These are phyloP conservation scores for Sitta carolinensis DNA, from an alignment of 2,797 vertebrate species.

Conservation along the genomic window DNA sequence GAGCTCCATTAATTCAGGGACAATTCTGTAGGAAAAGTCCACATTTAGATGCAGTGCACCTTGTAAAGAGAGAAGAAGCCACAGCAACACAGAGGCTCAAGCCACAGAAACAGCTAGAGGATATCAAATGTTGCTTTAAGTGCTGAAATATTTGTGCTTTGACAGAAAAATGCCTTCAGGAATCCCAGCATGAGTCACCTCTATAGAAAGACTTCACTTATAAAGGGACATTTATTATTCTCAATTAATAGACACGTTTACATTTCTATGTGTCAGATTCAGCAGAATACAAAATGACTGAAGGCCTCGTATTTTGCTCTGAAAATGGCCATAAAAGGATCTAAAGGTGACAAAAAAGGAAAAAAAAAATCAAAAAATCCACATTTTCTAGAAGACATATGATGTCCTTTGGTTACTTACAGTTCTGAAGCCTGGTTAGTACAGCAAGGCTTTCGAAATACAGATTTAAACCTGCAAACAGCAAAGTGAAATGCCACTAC, in stretches of 20 bases:
- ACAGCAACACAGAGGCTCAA: background rate
- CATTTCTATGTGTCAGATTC: constrained; percentile 43
- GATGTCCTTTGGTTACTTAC: background rate
- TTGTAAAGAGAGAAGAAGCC: constrained; percentile 4
- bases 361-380: background rate
- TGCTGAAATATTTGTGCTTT: constrained; percentile 56
- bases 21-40: background rate
- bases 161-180: constrained; percentile 60
- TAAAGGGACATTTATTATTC: constrained; percentile 58
- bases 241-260: constrained; percentile 65
- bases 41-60: background rate
- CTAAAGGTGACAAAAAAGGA: background rate
- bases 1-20: background rate
- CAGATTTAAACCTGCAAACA: constrained; percentile 32
- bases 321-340: constrained; percentile 32
- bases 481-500: background rate
- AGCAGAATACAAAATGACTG: constrained; percentile 17
- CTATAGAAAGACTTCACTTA: constrained; percentile 40
- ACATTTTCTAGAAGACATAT: constrained; percentile 1
- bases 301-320: background rate
- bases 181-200: constrained; percentile 56
- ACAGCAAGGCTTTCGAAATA: background rate
- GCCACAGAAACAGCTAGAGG: background rate
- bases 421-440: background rate
- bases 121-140: constrained; percentile 57